Base-by-base conservation (phyloP, 2,113 vertebrate genomes). In the Thymallus thymallus region DNA sequence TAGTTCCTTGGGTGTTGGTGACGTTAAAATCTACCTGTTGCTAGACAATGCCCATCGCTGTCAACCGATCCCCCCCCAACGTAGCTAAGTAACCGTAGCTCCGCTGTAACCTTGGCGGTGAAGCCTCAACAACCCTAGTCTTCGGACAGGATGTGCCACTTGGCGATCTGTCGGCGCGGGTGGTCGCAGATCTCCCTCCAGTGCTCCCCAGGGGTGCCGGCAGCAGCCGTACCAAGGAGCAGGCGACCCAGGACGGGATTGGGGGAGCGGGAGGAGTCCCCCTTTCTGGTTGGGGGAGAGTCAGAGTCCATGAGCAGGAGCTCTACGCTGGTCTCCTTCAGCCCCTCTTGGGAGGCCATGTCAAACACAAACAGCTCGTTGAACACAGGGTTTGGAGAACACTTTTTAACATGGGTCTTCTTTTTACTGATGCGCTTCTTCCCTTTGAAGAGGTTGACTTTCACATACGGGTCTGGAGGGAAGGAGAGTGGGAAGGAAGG, bases 291-390 rank as follows among this genome's bases (percentile, higher is more conserved):
- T 51, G 48, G 14, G 4, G 16, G 48, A 51, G 48, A 51, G 4
- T 97, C 97, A n/a, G 96, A 99, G 95, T 99, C 97, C 93, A 99
- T 91, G 88, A 99, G 95, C 77, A 98, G 92, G 83, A 99, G 96
- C 88, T 99, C 98, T 89, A 99, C 96, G 72, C 95, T 98, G 91
- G 97, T 97, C 86, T 98, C 96, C 85, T 94, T 93, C 76, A 99
- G 94, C 23, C 94, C 92, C 74, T 88, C 90, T 73, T 98, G 94
- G 10, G 95, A 97, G 80, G 97, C 95, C 86, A 99, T 93, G 81
- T 99, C 98, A 84, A 99, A 99, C 61, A 97, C 96, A 88, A 99
- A 98, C 55, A 98, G 94, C 93, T 99, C 96, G 12, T 99, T 99
- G 88, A 99, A 98, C 75, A 99, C 98, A 0, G 98, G 96, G 80